Base-by-base conservation (phyloP, 1,140 invertebrate genomes). In the Cydia pomonella region DNA sequence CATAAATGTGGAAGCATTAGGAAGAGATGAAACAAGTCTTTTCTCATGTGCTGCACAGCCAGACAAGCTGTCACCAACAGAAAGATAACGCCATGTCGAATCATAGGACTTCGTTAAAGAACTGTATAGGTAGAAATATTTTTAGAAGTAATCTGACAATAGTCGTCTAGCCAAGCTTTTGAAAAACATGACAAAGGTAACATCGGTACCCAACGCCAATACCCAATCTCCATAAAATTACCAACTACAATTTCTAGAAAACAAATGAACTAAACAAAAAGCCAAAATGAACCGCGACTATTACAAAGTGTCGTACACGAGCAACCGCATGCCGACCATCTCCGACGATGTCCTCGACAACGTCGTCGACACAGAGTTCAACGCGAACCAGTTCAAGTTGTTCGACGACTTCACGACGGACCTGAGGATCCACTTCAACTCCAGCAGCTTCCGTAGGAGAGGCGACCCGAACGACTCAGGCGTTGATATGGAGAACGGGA, bases 401-500 rank as follows among this genome's bases (percentile, higher is more conserved):
- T 93, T 84, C 86, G 91, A 93, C 73, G 91, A 92, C 78, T 92
- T 93, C 81, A 86, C 87, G 1, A 87, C 88, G 16, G 90, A 91
- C 59, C 80, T 90, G 7, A 83, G 89, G 29, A 89, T 91, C 69
- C 87, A 84, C 77, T 92, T 89, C 82, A 91, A 87, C 75, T 82
- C 85, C 0, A 87, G 86, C 63, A 82, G 77, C 75, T 89, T 85
- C 74, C 81, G 87, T 41, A 81, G 87, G 74, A 63, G 38, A 10
- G 84, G 80, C 7, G 91, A 92, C 74, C 84, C 89, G 16, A 86
- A 92, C 64, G 91, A 92, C 75, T 92, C 91, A 12, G 91, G 91
- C n/a, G 87, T 92, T 29, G 91, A 92, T 78, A 86, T 92, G 75
- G 91, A 92, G 75, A 92, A 92, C 73, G 90, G 90, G 62, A 92